Conservation (phyloP, 1,140 invertebrate genomes). For the Temnothorax curvispinosus region DNA sequence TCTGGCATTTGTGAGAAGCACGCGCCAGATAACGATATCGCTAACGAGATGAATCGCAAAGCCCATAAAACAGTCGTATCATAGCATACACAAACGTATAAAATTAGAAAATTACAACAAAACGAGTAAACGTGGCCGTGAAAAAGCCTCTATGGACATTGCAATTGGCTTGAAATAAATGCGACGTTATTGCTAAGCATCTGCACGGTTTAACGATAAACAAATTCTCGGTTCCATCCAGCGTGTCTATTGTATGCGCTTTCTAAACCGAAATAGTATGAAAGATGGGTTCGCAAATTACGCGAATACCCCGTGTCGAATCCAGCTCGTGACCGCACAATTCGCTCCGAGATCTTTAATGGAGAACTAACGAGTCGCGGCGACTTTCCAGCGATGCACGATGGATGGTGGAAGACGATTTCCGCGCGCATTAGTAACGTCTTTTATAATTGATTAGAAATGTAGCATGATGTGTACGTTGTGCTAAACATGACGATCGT, state of each 20-base stretch:
- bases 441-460: slow-evolving; percentile 40
- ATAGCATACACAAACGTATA: background rate
- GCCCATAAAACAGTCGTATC: background rate
- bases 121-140: background rate
- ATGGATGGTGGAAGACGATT: slow-evolving; percentile 30
- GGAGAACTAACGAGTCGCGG: slow-evolving; percentile 45
- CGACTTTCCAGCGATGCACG: slow-evolving; percentile 7
- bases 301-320: slow-evolving; percentile 16
- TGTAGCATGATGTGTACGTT: slow-evolving; percentile 13
- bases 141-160: background rate
- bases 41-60: background rate
- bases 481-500: slow-evolving; percentile 12
- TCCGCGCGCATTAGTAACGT: slow-evolving; percentile 17
- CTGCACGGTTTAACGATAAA: background rate
- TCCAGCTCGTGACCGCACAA: slow-evolving; percentile 16
- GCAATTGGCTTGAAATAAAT: background rate
- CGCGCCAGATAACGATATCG: slow-evolving; percentile 26
- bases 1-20: slow-evolving; percentile 4
- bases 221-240: background rate
- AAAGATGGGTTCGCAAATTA: slow-evolving; percentile 17
- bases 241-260: background rate
- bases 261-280: slow-evolving; percentile 25
- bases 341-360: slow-evolving; percentile 40
- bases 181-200: background rate
- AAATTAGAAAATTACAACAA: background rate